Evolutionary conservation across 2,113 vertebrate species (phyloP).

Genomic region (Brienomyrus longianalis): DNA sequence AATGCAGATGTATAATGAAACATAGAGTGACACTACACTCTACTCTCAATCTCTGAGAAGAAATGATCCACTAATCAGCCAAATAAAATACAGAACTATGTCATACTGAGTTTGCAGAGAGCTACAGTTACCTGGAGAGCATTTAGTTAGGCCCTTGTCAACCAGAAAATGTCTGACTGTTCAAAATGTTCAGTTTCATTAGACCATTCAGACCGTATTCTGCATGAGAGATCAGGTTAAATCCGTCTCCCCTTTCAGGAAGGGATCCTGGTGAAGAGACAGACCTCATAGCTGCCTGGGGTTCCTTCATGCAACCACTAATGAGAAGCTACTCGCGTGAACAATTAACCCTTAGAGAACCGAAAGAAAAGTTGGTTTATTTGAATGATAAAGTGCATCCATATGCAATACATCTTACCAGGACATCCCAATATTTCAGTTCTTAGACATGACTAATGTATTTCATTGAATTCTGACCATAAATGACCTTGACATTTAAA

Average conservation of each 20-base stretch:
- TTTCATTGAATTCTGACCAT: not conserved
- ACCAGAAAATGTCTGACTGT: not conserved
- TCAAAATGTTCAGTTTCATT: not conserved
- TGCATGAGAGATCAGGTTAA: not conserved
- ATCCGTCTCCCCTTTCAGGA: not conserved
- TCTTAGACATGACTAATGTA: not conserved
- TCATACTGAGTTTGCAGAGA: not conserved
- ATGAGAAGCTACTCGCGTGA: not conserved
- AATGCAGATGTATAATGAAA: not conserved
- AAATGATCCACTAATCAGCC: not conserved
- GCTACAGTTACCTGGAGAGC: not conserved
- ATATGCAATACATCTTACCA: not conserved
- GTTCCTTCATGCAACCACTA: not conserved
- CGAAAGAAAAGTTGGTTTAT: not conserved
- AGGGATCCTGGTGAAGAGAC: not conserved
- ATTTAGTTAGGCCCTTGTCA: not conserved
- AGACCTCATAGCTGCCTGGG: not conserved
- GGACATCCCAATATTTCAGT: not conserved
- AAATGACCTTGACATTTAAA: not conserved
- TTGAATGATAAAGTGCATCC: not conserved
- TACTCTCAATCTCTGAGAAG: not conserved
- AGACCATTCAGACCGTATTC: not conserved
- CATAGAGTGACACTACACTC: not conserved
- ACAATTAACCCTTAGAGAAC: not conserved
- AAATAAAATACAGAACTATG: not conserved